These are phyloP conservation scores for Cantharis nigra DNA, from an alignment of 2,888 invertebrate species.

Conservation along the genomic window DNA sequence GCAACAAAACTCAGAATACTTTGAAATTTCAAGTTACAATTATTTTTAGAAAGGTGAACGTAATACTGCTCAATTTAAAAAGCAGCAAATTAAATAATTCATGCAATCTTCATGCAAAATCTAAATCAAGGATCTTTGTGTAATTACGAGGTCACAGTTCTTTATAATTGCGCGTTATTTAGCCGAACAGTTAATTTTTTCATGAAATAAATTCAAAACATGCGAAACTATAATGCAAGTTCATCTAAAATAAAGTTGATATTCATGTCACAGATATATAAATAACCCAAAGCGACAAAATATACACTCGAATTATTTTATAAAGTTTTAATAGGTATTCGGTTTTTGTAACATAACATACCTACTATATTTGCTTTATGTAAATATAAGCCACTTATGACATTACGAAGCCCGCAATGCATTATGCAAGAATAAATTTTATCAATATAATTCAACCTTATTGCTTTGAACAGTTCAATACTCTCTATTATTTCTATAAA, in stretches of 20 bases:
- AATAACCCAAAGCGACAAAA: background rate
- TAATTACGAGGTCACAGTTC: background rate
- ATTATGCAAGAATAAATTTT: background rate
- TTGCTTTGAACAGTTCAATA: background rate
- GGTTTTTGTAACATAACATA: background rate
- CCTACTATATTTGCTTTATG: background rate
- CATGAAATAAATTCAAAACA: background rate
- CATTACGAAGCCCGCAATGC: background rate
- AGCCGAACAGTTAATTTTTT: background rate
- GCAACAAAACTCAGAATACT: no score
- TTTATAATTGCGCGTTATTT: background rate
- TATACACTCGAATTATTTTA: background rate
- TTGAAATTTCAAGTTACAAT: background rate
- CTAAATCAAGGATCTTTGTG: background rate
- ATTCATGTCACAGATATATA: background rate
- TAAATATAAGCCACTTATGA: background rate
- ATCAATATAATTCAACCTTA: background rate
- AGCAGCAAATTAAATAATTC: background rate
- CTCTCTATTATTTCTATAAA: background rate
- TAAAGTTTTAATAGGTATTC: background rate
- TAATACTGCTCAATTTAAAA: background rate
- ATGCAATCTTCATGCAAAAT: background rate
- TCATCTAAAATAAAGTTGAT: background rate
- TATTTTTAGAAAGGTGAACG: background rate
- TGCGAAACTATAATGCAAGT: background rate